phyloP scores from a whole-genome alignment of 2,888 invertebrate species.

The Cybosia mesomella region DNA sequence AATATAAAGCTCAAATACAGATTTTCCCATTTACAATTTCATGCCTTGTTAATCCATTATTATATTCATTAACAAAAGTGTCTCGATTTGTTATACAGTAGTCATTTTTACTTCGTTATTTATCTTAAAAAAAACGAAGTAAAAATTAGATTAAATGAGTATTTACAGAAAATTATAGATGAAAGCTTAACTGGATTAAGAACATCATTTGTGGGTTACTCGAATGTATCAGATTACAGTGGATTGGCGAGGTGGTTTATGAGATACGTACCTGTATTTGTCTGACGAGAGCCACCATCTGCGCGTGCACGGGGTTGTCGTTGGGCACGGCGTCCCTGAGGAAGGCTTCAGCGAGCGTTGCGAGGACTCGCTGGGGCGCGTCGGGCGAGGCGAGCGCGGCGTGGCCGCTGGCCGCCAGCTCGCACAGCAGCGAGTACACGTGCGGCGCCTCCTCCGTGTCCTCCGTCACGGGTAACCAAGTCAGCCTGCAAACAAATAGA shows the following conservation, averaged over 20 bases:
- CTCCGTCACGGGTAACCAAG: slow-evolving; percentile 98
- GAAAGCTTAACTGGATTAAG: too few species aligned
- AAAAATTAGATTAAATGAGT: too few species aligned
- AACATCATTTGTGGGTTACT: too few species aligned
- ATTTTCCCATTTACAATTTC: too few species aligned
- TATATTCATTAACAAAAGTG: too few species aligned
- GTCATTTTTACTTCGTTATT: too few species aligned
- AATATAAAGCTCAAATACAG: too few species aligned
- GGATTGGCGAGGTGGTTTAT: not conserved
- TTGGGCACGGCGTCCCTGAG: slow-evolving; percentile 93
- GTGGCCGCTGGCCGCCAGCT: slow-evolving; percentile 97
- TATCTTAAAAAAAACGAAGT: too few species aligned
- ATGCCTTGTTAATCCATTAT: too few species aligned
- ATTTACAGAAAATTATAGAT: too few species aligned
- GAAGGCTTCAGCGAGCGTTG: slow-evolving; percentile 96
- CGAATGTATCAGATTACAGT: too few species aligned
- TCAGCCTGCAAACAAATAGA: slow-evolving; percentile 86
- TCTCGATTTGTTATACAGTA: too few species aligned
- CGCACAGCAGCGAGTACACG: slow-evolving; percentile 98
- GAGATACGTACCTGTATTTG: slow-evolving; percentile 91
- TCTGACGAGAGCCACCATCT: slow-evolving; percentile 94
- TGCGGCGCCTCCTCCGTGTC: slow-evolving; percentile 98
- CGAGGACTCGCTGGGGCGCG: slow-evolving; percentile 95
- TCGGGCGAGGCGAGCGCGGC: slow-evolving; percentile 94
- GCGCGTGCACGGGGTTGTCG: slow-evolving; percentile 90